Conservation (phyloP, 2,888 invertebrate genomes). For the Apamea monoglypha region DNA sequence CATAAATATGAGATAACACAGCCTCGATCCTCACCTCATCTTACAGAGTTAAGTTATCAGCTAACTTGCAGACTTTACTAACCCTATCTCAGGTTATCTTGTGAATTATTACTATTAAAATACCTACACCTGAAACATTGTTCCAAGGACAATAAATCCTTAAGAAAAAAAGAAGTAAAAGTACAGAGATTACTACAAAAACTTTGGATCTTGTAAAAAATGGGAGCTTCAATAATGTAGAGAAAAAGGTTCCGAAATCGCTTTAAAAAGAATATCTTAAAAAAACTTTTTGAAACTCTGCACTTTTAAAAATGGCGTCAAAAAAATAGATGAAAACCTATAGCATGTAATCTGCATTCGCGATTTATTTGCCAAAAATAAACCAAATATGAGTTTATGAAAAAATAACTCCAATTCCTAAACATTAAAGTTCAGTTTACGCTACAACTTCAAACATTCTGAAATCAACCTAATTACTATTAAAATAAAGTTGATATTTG, state of each 20-base stretch:
- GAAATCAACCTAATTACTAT: too few species aligned
- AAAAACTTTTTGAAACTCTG: neutral
- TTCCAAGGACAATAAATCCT: slow-evolving; percentile 35
- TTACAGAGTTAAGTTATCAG: slow-evolving; percentile 43
- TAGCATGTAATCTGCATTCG: too few species aligned
- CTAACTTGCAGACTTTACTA: slow-evolving; percentile 25
- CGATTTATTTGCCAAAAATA: too few species aligned
- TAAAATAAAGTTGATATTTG: too few species aligned
- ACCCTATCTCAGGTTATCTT: slow-evolving; percentile 32
- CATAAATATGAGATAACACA: slow-evolving; percentile 52
- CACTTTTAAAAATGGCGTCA: neutral
- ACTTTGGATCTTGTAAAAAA: slow-evolving; percentile 17
- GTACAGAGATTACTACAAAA: slow-evolving; percentile 9
- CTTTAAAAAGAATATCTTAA: neutral
- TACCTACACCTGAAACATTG: slow-evolving; percentile 32
- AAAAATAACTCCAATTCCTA: too few species aligned
- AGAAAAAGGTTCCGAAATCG: neutral
- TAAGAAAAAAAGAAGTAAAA: slow-evolving; percentile 15
- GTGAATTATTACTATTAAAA: slow-evolving; percentile 49
- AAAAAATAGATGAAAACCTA: neutral
- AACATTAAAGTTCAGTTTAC: too few species aligned
- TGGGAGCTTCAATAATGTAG: neutral
- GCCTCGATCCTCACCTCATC: slow-evolving; percentile 49
- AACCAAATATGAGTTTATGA: too few species aligned
- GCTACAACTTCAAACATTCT: too few species aligned